Conservation (phyloP, 2,113 vertebrate species). For the Cacatua alba region DNA sequence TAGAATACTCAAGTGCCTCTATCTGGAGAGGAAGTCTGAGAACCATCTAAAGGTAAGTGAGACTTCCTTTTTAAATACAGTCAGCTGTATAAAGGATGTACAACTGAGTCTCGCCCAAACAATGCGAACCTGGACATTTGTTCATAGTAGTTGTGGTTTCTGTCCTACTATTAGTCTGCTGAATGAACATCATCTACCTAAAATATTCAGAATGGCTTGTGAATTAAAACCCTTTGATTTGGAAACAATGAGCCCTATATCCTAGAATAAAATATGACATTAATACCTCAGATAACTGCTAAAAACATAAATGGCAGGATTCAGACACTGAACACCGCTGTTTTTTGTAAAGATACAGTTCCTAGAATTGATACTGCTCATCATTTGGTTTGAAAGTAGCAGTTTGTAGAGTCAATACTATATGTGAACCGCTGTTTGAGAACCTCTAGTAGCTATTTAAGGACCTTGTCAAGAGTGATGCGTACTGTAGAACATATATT, state of each 20-base stretch:
- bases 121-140: not conserved
- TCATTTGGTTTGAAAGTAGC: slow-evolving; percentile 46
- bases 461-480: slow-evolving; percentile 42
- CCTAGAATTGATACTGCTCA: slow-evolving; percentile 35
- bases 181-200: not conserved
- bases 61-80: not conserved
- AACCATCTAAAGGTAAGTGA: slow-evolving; percentile 62
- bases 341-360: slow-evolving; percentile 56
- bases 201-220: slow-evolving; percentile 16
- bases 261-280: slow-evolving; percentile 10
- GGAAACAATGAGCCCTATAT: not conserved
- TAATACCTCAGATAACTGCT: not conserved
- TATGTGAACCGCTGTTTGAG: slow-evolving; percentile 55
- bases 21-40: slow-evolving; percentile 65
- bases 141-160: slow-evolving; percentile 25
- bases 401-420: slow-evolving; percentile 19
- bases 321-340: slow-evolving; percentile 64
- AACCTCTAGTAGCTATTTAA: slow-evolving; percentile 38
- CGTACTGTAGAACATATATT: slow-evolving; percentile 45
- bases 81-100: not conserved
- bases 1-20: slow-evolving; percentile 51
- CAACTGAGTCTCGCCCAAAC: not conserved
- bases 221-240: not conserved
- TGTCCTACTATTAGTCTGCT: not conserved
- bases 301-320: slow-evolving; percentile 27